These are phyloP conservation scores for Phalacrocorax carbo DNA, from an alignment of 2,113 vertebrate genomes.

Conservation along the genomic window DNA sequence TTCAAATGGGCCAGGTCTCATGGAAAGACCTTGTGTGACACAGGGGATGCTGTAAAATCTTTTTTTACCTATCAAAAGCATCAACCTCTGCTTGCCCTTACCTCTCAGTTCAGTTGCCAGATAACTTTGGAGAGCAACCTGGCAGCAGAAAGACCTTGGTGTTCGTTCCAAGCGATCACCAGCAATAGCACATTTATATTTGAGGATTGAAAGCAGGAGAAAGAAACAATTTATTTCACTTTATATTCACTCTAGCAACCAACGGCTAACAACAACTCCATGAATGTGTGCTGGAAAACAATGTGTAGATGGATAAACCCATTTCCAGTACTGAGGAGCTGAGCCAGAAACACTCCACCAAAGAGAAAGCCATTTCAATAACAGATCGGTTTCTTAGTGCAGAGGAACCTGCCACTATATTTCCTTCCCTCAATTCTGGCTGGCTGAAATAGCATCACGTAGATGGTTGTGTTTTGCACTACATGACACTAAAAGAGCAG, in stretches of 20 bases:
- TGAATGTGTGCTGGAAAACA: not conserved
- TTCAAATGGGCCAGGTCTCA: not conserved
- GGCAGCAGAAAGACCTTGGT: not conserved
- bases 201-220: not conserved
- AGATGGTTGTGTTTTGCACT: not conserved
- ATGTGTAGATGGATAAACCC: not conserved
- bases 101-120: not conserved
- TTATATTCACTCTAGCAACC: not conserved
- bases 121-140: not conserved
- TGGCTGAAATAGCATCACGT: not conserved
- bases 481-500: not conserved
- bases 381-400: constrained; percentile 38
- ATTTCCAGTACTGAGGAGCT: not conserved
- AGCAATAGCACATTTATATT: not conserved
- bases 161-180: not conserved
- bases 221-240: not conserved
- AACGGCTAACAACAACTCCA: not conserved
- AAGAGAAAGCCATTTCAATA: constrained; percentile 41
- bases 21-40: accelerated
- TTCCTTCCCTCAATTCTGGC: constrained; percentile 58
- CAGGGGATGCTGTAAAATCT: not conserved
- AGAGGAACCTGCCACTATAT: constrained; percentile 32
- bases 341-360: constrained; percentile 2
- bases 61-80: not conserved
- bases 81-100: not conserved